Percentiles rank a stretch among this genome's conserved stretches.
Evolutionary conservation across 2,113 vertebrate species (phyloP).

Genomic region (Cettia cetti): DNA sequence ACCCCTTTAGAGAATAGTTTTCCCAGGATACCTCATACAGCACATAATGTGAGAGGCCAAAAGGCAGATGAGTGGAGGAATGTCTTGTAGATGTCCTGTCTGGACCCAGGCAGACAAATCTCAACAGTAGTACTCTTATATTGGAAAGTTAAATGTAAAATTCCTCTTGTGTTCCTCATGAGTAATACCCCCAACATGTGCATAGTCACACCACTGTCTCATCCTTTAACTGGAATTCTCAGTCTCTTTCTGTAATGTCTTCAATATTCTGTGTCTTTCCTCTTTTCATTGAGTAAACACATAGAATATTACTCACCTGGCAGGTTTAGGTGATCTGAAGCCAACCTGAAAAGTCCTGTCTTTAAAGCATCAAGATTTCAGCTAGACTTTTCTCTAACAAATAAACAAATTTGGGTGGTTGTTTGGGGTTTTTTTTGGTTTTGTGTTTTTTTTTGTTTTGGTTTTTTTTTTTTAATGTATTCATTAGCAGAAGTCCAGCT

Average conservation of each 20-base stretch:
- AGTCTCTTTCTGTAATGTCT: not conserved
- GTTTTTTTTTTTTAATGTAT: not conserved
- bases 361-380: not conserved
- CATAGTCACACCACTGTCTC: not conserved
- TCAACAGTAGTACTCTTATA: not conserved
- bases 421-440: no score
- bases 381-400: not conserved
- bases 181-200: not conserved
- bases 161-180: fast-evolving
- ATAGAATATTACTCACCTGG: not conserved
- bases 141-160: not conserved
- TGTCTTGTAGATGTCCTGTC: not conserved
- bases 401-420: not conserved
- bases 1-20: not conserved
- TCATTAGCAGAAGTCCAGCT: not conserved
- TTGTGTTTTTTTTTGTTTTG: no score
- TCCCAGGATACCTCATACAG: not conserved
- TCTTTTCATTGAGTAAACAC: not conserved
- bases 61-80: not conserved
- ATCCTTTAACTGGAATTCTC: not conserved
- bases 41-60: not conserved
- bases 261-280: no score
- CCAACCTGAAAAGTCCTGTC: not conserved
- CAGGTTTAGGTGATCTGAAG: not conserved
- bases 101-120: not conserved